Percentiles rank a stretch among this genome's conserved stretches.
These are phyloP conservation scores for Physella acuta DNA, from an alignment of 1,140 invertebrate genomes.

Conservation along the genomic window DNA sequence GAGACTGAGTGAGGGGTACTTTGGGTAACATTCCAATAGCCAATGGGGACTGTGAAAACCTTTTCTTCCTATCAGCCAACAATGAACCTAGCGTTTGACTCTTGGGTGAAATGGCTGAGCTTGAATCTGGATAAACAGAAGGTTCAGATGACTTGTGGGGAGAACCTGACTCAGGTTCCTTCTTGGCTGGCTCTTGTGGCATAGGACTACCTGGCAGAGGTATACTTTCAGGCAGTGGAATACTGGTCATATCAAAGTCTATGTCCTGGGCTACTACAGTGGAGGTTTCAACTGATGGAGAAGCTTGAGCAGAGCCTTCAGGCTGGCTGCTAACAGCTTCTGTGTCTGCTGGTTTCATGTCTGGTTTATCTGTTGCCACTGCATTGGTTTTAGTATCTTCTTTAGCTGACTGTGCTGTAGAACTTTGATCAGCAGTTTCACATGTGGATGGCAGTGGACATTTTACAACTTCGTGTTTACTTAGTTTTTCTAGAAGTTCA, in stretches of 20 bases:
- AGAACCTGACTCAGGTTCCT: neutral
- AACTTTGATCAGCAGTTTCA: too few relatives aligned
- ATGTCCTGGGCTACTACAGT: neutral
- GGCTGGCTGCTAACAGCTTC: too few relatives aligned
- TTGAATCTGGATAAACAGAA: neutral
- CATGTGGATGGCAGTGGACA: too few relatives aligned
- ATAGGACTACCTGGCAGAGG: neutral
- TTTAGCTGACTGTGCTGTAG: too few relatives aligned
- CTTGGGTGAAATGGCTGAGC: neutral
- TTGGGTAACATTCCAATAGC: slow-evolving; percentile 22
- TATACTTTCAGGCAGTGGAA: neutral
- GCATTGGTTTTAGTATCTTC: too few relatives aligned
- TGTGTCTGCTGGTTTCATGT: too few relatives aligned
- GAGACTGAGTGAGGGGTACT: slow-evolving; percentile 7
- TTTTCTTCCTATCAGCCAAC: slow-evolving; percentile 17
- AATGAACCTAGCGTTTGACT: neutral
- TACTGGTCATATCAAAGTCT: neutral
- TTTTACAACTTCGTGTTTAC: neutral
- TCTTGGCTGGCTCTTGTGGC: neutral
- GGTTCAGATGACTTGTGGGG: neutral
- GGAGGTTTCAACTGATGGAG: too few relatives aligned
- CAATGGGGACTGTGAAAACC: slow-evolving; percentile 19
- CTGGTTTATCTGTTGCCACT: too few relatives aligned
- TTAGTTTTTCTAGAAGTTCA: neutral
- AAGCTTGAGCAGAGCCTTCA: too few relatives aligned